These are phyloP conservation scores for Oopsacas minuta DNA, from an alignment of 37 sponge, comb jelly and placozoan species.

Conservation along the genomic window DNA sequence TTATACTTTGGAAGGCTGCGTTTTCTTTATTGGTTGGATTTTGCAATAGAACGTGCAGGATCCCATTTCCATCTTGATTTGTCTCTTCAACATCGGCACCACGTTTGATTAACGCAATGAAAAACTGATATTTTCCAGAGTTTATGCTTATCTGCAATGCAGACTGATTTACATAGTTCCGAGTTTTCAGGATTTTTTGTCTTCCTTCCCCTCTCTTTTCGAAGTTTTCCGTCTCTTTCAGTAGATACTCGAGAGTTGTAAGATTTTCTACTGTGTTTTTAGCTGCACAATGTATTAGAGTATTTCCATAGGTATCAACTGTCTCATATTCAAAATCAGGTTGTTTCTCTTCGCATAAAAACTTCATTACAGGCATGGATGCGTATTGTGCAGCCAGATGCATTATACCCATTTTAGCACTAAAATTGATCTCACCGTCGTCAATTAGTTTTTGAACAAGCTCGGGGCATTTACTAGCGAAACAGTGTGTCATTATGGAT, in stretches of 20 bases:
- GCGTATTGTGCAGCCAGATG: not conserved
- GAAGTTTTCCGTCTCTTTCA: not conserved
- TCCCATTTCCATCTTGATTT: not conserved
- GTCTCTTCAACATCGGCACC: not conserved
- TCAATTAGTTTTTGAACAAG: not conserved
- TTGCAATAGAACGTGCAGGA: not conserved
- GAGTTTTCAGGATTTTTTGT: not conserved
- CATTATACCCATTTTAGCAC: not conserved
- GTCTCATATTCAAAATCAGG: not conserved
- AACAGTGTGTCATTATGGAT: no score
- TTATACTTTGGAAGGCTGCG: not conserved
- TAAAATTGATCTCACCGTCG: not conserved
- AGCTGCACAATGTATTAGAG: constrained; percentile 10
- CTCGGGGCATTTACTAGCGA: not conserved
- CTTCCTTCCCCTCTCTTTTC: not conserved
- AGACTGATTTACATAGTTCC: not conserved
- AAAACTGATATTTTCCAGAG: not conserved
- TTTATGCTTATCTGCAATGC: not conserved
- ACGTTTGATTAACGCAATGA: constrained; percentile 3
- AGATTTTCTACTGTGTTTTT: not conserved
- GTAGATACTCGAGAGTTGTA: not conserved
- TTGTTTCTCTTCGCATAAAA: not conserved
- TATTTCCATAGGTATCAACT: not conserved
- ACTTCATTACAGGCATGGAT: not conserved
- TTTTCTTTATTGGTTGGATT: not conserved